These are phyloP conservation scores for Budorcas taxicolor DNA, from an alignment of 2,113 vertebrate genomes.

Conservation along the genomic window DNA sequence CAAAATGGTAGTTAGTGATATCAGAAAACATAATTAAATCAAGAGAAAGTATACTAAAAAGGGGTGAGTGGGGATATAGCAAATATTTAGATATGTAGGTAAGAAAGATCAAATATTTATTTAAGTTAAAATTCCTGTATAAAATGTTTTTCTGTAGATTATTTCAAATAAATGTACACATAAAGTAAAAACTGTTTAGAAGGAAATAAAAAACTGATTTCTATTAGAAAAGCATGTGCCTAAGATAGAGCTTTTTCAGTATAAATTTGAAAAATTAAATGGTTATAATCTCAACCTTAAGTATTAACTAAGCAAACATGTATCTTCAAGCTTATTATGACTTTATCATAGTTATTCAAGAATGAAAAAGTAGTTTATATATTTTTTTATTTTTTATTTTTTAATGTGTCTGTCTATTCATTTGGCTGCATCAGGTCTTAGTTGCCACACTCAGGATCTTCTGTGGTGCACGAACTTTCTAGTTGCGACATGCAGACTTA, in stretches of 20 bases:
- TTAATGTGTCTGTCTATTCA: not conserved
- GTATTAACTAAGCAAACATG: not conserved
- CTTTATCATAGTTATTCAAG: not conserved
- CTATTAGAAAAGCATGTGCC: not conserved
- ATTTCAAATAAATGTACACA: constrained; percentile 4
- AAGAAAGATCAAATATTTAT: not conserved
- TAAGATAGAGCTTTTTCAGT: not conserved
- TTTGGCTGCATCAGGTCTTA: not conserved
- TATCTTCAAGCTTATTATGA: not conserved
- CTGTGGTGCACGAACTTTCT: not conserved
- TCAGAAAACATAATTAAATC: constrained; percentile 37
- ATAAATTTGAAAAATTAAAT: constrained; percentile 7
- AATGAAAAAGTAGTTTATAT: not conserved
- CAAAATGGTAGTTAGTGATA: not conserved
- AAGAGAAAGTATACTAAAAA: not conserved
- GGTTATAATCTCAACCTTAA: not conserved
- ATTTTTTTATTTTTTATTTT: not conserved
- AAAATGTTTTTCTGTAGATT: not conserved
- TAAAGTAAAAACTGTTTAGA: not conserved
- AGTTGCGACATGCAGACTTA: not conserved
- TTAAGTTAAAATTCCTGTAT: not conserved
- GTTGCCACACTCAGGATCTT: not conserved
- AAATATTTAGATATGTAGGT: not conserved
- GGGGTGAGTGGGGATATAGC: not conserved
- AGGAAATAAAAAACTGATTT: not conserved